Evolutionary conservation across 2,888 invertebrate genomes (phyloP).

Genomic region (Branchipolynoe longqiensis): DNA sequence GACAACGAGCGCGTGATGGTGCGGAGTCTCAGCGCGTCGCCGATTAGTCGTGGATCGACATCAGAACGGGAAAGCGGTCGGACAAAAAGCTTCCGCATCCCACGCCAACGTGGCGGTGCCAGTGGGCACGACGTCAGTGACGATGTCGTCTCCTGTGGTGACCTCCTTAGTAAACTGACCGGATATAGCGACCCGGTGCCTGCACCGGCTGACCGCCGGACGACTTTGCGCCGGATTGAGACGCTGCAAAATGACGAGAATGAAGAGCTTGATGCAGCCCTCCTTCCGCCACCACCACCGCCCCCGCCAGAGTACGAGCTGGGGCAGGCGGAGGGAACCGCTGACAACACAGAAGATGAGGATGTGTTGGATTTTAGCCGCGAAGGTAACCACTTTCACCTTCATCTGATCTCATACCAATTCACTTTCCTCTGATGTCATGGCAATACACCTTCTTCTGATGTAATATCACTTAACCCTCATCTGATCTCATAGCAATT

Average conservation of each 20-base stretch:
- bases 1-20: conserved; percentile 43
- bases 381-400: conserved; percentile 31
- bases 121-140: background rate
- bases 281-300: background rate
- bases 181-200: background rate
- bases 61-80: background rate
- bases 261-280: conserved; percentile 19
- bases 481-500: too few species aligned
- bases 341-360: background rate
- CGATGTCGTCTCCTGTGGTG: background rate
- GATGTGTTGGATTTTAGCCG: conserved; percentile 28
- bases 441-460: too few species aligned
- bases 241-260: conserved; percentile 44
- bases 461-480: too few species aligned
- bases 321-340: background rate
- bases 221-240: conserved; percentile 5
- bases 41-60: background rate
- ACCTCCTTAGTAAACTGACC: conserved; percentile 21
- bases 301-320: background rate
- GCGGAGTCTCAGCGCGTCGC: conserved; percentile 24
- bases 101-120: background rate
- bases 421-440: too few species aligned
- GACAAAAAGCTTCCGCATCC: conserved; percentile 49
- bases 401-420: too few species aligned
- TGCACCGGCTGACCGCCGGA: background rate